Conservation (phyloP, 2,888 invertebrate genomes). For the Hydropsyche betteni region DNA sequence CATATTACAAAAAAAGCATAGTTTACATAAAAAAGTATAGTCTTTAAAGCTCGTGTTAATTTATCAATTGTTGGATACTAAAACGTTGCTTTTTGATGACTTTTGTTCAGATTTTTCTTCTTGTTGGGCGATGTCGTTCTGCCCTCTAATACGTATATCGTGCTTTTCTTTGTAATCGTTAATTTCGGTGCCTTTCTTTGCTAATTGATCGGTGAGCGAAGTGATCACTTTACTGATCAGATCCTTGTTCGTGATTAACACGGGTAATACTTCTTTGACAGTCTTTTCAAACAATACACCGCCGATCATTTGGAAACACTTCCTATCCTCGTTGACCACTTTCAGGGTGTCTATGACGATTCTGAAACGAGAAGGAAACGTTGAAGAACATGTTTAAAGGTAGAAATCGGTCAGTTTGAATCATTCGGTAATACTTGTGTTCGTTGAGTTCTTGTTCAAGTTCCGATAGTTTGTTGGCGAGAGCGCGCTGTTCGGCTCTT, state of each 20-base stretch:
- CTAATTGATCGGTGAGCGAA: constrained; percentile 80
- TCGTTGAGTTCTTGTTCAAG: constrained; percentile 94
- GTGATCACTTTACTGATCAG: constrained; percentile 82
- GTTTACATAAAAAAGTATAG: not conserved
- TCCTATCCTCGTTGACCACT: constrained; percentile 82
- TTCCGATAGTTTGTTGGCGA: constrained; percentile 90
- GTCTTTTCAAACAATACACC: constrained; percentile 93
- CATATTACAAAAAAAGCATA: not conserved
- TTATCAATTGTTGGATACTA: constrained; percentile 61
- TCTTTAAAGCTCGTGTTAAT: not conserved
- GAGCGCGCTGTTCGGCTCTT: constrained; percentile 84
- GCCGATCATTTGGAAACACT: constrained; percentile 93
- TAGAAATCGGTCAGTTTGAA: too few species aligned
- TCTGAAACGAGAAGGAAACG: constrained; percentile 63
- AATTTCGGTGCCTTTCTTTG: constrained; percentile 87
- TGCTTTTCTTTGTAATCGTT: constrained; percentile 91
- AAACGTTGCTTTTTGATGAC: constrained; percentile 64
- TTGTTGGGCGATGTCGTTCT: constrained; percentile 61
- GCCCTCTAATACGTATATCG: constrained; percentile 84
- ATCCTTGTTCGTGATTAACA: constrained; percentile 80
- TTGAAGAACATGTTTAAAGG: not conserved
- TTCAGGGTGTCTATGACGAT: constrained; percentile 93
- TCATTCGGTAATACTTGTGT: constrained; percentile 80
- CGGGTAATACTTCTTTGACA: constrained; percentile 90
- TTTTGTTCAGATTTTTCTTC: constrained; percentile 54